These are phyloP conservation scores for Drosophila seguyi DNA, from an alignment of 1,140 invertebrate species.

Conservation along the genomic window DNA sequence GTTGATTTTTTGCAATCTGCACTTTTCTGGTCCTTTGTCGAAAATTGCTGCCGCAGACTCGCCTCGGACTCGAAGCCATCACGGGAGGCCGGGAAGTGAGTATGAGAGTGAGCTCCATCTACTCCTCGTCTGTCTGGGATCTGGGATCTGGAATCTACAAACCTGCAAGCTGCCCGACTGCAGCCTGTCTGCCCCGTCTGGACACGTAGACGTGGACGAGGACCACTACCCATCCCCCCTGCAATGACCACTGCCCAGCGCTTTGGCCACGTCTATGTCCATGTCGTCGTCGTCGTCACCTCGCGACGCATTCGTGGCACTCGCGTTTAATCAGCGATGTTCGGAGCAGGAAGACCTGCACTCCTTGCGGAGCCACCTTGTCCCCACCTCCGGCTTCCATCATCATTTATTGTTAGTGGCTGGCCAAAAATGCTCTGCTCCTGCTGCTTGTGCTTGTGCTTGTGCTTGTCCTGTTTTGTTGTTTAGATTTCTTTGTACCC, in stretches of 20 bases:
- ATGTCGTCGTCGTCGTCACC: conserved; percentile 73
- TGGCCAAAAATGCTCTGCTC: conserved; percentile 50
- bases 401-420: conserved; percentile 76
- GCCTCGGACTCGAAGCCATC: conserved; percentile 33
- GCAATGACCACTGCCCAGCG: background rate
- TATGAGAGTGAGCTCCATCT: conserved; percentile 5
- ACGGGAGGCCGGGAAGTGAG: background rate
- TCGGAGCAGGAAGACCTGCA: conserved; percentile 34
- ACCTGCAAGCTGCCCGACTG: conserved; percentile 39
- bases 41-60: conserved; percentile 76
- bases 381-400: conserved; percentile 30
- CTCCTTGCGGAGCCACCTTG: conserved; percentile 22
- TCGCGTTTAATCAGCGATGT: conserved; percentile 61
- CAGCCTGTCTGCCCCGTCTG: conserved; percentile 59
- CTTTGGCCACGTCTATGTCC: conserved; percentile 26
- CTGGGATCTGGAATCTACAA: conserved; percentile 57
- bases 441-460: conserved; percentile 3
- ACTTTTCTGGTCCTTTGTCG: conserved; percentile 78
- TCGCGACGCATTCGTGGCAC: conserved; percentile 77
- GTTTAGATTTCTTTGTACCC: conserved; percentile 78
- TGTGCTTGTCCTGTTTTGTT: conserved; percentile 57
- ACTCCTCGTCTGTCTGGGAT: conserved; percentile 37
- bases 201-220: conserved; percentile 60
- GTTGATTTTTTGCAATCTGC: conserved; percentile 82
- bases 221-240: background rate